Evolutionary conservation across 2,113 vertebrate species (phyloP).

Genomic region (Pithys albifrons): DNA sequence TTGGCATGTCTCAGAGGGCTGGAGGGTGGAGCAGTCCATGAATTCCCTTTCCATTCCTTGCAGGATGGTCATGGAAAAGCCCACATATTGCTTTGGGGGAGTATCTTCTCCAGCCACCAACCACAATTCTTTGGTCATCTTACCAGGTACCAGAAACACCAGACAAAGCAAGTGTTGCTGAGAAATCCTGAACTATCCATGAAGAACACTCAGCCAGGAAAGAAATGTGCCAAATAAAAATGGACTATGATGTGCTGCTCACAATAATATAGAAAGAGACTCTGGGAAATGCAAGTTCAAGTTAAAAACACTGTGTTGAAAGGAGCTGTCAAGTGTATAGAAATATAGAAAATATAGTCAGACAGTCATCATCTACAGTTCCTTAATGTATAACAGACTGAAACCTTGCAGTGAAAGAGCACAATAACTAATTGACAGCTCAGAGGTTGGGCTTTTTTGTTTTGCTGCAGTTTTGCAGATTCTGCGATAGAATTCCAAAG

Average conservation of each 20-base stretch:
- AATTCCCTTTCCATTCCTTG: background rate
- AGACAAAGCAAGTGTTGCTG: background rate
- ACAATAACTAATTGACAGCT: background rate
- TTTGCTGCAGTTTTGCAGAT: background rate
- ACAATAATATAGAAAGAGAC: background rate
- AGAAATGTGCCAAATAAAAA: background rate
- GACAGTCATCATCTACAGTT: background rate
- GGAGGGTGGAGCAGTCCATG: background rate
- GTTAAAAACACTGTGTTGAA: background rate
- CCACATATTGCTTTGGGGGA: background rate
- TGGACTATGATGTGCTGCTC: background rate
- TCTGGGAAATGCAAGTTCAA: background rate
- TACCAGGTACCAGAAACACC: background rate
- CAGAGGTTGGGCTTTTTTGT: background rate
- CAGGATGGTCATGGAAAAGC: background rate
- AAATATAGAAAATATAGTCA: background rate
- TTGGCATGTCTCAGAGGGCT: background rate
- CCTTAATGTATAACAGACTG: background rate
- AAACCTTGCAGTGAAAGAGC: background rate
- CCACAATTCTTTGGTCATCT: background rate
- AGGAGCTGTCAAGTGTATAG: background rate
- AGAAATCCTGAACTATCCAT: background rate
- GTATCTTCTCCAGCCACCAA: background rate
- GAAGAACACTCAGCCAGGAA: background rate
- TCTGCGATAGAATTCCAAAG: background rate